phyloP scores from a whole-genome alignment of 2,797 vertebrate genomes.

The Avahi laniger region DNA sequence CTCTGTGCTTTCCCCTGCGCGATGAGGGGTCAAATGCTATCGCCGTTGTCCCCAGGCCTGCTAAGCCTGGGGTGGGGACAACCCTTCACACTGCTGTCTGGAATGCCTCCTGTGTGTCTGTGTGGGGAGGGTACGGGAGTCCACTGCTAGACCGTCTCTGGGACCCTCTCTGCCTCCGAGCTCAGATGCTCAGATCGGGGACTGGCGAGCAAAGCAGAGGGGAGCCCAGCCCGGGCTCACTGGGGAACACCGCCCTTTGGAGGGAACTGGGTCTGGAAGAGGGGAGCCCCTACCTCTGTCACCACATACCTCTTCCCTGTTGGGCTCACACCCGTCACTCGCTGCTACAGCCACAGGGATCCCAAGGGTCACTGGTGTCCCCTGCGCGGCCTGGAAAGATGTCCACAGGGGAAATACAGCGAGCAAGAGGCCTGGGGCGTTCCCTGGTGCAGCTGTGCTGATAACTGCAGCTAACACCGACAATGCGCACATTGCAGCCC shows the following conservation, averaged over 20 bases:
- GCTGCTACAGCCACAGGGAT: background rate
- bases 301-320: background rate
- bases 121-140: background rate
- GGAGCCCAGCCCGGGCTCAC: background rate
- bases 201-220: background rate
- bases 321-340: background rate
- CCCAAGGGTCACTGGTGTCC: background rate
- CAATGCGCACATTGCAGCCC: background rate
- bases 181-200: background rate
- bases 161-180: background rate
- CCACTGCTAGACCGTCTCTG: background rate
- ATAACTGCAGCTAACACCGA: background rate
- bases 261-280: background rate
- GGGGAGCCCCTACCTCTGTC: background rate
- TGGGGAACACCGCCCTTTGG: accelerated
- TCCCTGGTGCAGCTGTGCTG: background rate
- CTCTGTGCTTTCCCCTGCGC: background rate
- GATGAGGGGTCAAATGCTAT: background rate
- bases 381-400: background rate
- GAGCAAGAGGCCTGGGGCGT: background rate
- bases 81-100: background rate
- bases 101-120: background rate
- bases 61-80: background rate
- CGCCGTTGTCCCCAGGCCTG: no score
- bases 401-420: background rate